Evolutionary conservation across 2,888 invertebrate species (phyloP).

Genomic region (Aspidiotus rigidus): DNA sequence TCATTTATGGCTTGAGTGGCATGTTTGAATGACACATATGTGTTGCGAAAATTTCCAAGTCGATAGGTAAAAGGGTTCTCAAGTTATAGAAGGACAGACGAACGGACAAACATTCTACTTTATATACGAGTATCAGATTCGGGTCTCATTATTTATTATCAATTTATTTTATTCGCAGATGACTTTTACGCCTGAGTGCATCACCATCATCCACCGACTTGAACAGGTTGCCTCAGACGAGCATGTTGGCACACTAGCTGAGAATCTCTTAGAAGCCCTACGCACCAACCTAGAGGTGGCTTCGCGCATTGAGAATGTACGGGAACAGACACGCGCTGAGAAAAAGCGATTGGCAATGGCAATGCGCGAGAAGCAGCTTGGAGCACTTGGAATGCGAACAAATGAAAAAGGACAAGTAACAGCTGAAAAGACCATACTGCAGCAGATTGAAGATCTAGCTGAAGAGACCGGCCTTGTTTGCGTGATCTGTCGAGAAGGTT

Average conservation of each 20-base stretch:
- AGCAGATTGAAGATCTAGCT: conserved; percentile 88
- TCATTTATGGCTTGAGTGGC: too few species aligned
- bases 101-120: too few species aligned
- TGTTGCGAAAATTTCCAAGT: too few species aligned
- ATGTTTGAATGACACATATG: too few species aligned
- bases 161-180: conserved; percentile 47
- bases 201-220: conserved; percentile 88
- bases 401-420: conserved; percentile 94
- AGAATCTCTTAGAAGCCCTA: conserved; percentile 82
- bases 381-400: conserved; percentile 87
- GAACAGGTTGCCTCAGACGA: conserved; percentile 97
- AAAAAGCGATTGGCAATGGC: conserved; percentile 98
- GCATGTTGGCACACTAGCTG: conserved; percentile 92
- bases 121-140: too few species aligned
- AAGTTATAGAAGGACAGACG: too few species aligned
- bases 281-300: conserved; percentile 70
- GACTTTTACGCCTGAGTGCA: conserved; percentile 77
- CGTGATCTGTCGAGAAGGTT: conserved; percentile 96
- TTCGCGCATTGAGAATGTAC: conserved; percentile 79
- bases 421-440: conserved; percentile 71
- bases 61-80: too few species aligned
- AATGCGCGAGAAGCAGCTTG: conserved; percentile 89
- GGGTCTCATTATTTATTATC: neutral
- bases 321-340: conserved; percentile 87
- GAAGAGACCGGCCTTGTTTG: conserved; percentile 94